Percentiles rank a stretch among this genome's conserved stretches.
phyloP scores from a whole-genome alignment of 2,888 invertebrate genomes.

The Rhamphomyia laevipes region DNA sequence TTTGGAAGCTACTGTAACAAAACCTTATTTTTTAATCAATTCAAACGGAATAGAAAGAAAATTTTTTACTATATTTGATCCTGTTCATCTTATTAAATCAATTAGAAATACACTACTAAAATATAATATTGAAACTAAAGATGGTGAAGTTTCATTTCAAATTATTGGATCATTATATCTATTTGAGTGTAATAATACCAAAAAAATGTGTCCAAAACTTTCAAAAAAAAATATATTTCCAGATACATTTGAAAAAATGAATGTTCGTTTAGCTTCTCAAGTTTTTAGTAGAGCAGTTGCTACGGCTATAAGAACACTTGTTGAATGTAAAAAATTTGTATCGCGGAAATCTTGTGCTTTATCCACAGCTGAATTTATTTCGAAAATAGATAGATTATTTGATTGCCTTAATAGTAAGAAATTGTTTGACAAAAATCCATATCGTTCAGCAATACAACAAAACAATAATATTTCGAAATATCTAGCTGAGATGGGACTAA shows the following conservation, averaged over 20 bases:
- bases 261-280: not conserved
- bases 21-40: not conserved
- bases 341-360: not conserved
- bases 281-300: conserved; percentile 1
- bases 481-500: no score
- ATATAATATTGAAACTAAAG: not conserved
- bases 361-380: not conserved
- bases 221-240: not conserved
- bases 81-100: not conserved
- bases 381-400: conserved; percentile 2
- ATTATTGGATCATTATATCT: not conserved
- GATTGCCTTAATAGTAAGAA: not conserved
- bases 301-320: not conserved
- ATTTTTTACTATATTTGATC: not conserved
- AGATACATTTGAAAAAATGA: conserved; percentile 3
- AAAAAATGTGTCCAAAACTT: conserved; percentile 2
- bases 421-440: no score
- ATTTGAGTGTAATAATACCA: no score
- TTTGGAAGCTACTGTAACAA: no score
- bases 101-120: not conserved
- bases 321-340: not conserved
- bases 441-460: no score
- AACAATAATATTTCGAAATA: no score
- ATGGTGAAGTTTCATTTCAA: not conserved
- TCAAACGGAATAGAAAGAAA: not conserved